These are phyloP conservation scores for Adineta ricciae DNA, from an alignment of 2,888 invertebrate species.

Conservation along the genomic window DNA sequence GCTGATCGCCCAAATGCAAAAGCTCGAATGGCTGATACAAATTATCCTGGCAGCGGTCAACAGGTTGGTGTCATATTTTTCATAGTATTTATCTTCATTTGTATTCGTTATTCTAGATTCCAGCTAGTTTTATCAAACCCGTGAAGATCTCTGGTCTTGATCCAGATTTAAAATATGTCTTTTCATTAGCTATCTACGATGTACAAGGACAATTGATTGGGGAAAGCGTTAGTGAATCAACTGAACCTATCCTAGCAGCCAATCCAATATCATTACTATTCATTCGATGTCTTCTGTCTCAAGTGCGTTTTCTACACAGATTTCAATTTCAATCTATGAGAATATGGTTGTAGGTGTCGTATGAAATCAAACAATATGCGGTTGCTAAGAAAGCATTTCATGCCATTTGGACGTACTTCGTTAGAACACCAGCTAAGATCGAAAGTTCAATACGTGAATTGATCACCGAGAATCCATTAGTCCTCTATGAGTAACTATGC, in stretches of 20 bases:
- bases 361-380: constrained; percentile 44
- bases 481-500: constrained; percentile 28
- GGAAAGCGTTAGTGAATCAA: constrained; percentile 44
- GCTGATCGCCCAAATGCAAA: constrained; percentile 45
- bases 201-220: constrained; percentile 48
- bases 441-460: constrained; percentile 24
- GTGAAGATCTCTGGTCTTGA: constrained; percentile 42
- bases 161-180: constrained; percentile 45
- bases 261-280: constrained; percentile 46
- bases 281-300: constrained; percentile 46
- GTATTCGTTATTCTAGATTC: constrained; percentile 39
- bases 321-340: too few species aligned
- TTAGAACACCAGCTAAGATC: constrained; percentile 41
- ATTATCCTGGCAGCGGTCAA: constrained; percentile 45
- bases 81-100: not conserved
- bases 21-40: constrained; percentile 46
- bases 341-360: constrained; percentile 40
- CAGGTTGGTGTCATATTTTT: constrained; percentile 38
- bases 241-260: constrained; percentile 45
- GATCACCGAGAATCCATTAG: constrained; percentile 1
- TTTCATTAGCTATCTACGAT: constrained; percentile 48
- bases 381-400: constrained; percentile 42
- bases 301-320: constrained; percentile 37
- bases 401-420: constrained; percentile 47
- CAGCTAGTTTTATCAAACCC: constrained; percentile 41